Percentiles rank a stretch among this genome's conserved stretches.
Evolutionary conservation across 1,140 invertebrate genomes (phyloP).

Genomic region (Stenopsyche tienmushanensis): DNA sequence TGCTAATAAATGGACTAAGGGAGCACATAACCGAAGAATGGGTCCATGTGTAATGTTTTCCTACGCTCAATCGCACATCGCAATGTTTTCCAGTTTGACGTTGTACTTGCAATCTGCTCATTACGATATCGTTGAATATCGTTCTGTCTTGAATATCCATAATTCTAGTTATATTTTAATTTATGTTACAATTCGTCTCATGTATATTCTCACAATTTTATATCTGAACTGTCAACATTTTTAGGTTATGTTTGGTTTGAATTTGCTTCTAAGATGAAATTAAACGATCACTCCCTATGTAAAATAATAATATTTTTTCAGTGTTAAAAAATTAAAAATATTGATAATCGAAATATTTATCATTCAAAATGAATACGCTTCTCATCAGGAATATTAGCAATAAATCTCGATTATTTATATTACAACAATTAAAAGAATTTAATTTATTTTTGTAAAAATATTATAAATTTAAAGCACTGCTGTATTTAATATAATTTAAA

Average conservation of each 20-base stretch:
- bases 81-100: slow-evolving; percentile 16
- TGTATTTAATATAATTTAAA: too few species aligned
- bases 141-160: not conserved
- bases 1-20: slow-evolving; percentile 24
- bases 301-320: not conserved
- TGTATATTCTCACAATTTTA: too few species aligned
- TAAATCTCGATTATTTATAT: too few species aligned
- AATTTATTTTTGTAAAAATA: too few species aligned
- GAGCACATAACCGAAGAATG: slow-evolving; percentile 26
- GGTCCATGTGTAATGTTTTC: slow-evolving; percentile 7
- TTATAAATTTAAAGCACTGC: too few species aligned
- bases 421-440: too few species aligned
- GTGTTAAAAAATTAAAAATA: not conserved
- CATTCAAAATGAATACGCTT: too few species aligned
- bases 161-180: not conserved
- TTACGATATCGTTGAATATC: not conserved
- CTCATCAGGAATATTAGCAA: too few species aligned
- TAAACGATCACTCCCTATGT: not conserved
- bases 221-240: too few species aligned
- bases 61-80: slow-evolving; percentile 20
- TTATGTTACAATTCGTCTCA: not conserved
- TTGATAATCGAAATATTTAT: not conserved
- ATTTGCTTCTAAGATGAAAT: too few species aligned
- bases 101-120: slow-evolving; percentile 10
- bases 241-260: too few species aligned